Conservation (phyloP, 2,888 invertebrate genomes). For the Elysia crispata region DNA sequence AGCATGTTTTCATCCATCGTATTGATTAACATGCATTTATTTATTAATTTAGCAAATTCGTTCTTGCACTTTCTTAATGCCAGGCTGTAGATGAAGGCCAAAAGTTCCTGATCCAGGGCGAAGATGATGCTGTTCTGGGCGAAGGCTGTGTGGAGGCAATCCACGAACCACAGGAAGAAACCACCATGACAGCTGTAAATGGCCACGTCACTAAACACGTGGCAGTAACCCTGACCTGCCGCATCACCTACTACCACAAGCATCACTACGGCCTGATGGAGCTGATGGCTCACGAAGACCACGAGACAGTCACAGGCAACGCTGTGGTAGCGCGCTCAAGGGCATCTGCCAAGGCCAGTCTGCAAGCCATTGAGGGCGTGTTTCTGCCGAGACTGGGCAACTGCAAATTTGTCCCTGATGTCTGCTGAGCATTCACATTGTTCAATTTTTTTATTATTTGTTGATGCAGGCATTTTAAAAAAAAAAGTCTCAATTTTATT, state of each 20-base stretch:
- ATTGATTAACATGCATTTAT: no score
- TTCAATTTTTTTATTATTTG: no score
- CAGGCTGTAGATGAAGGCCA: constrained; percentile 83
- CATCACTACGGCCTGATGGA: constrained; percentile 50
- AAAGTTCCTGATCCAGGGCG: constrained; percentile 84
- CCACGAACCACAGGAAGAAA: constrained; percentile 59
- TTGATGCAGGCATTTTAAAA: not conserved
- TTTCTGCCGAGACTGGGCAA: constrained; percentile 31
- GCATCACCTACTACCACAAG: constrained; percentile 57
- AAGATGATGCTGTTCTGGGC: constrained; percentile 55
- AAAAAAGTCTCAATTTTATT: not conserved
- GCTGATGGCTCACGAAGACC: constrained; percentile 3
- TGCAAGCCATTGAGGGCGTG: constrained; percentile 18
- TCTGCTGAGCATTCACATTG: not conserved
- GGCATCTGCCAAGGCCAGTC: constrained; percentile 13
- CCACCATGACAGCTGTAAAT: constrained; percentile 50
- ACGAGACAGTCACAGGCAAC: constrained; percentile 37
- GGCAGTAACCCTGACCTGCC: constrained; percentile 58
- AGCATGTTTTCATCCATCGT: no score
- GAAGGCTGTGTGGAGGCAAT: constrained; percentile 56
- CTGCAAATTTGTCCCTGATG: constrained; percentile 38
- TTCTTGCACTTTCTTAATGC: no score
- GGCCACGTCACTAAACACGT: constrained; percentile 55
- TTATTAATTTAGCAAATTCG: no score
- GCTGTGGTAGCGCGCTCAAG: constrained; percentile 26